Conservation (phyloP, 1,140 invertebrate species). For the Cylas formicarius region DNA sequence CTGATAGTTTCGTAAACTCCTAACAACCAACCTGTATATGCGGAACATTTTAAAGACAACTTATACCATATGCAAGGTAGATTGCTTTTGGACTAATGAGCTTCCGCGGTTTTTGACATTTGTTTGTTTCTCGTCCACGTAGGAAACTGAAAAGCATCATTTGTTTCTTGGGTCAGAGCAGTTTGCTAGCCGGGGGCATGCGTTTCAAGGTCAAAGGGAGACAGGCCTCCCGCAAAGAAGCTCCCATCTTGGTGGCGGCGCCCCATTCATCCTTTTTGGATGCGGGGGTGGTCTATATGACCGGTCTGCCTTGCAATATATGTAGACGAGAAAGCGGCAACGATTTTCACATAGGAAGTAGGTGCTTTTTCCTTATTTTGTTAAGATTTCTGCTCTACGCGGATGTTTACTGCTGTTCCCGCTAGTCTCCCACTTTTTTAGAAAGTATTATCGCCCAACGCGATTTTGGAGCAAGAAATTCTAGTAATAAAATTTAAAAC, state of each 20-base stretch:
- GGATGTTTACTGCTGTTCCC: too few relatives aligned
- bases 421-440: too few relatives aligned
- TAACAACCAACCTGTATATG: too few relatives aligned
- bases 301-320: constrained; percentile 71
- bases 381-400: too few relatives aligned
- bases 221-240: constrained; percentile 63
- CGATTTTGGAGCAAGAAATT: too few relatives aligned
- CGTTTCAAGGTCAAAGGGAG: constrained; percentile 68
- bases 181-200: constrained; percentile 70
- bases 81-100: too few relatives aligned
- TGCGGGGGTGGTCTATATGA: constrained; percentile 71
- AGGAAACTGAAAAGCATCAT: constrained; percentile 56
- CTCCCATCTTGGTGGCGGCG: constrained; percentile 76
- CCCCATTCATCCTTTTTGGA: constrained; percentile 84
- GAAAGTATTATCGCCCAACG: too few relatives aligned
- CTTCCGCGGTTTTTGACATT: constrained; percentile 1
- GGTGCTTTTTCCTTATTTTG: constrained; percentile 41
- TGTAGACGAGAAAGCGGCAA: constrained; percentile 67
- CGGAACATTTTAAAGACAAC: too few relatives aligned
- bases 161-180: constrained; percentile 62
- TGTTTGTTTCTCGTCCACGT: constrained; percentile 4
- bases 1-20: too few relatives aligned
- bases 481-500: too few relatives aligned
- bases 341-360: constrained; percentile 80
- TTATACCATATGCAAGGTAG: too few relatives aligned